Conservation (phyloP, 1,140 invertebrate genomes). For the Eufriesea mexicana region DNA sequence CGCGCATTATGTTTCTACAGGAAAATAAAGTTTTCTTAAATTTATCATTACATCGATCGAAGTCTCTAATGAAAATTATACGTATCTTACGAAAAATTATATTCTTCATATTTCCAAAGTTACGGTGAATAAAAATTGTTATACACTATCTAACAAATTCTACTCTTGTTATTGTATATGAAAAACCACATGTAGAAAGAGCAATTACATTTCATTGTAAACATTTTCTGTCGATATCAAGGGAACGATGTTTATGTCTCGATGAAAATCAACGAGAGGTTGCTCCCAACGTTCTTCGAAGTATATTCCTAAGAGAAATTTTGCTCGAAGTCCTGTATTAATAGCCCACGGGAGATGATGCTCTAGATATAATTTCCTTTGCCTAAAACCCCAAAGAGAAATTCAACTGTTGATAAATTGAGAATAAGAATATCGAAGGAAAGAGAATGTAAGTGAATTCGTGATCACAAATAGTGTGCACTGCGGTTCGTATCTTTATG, state of each 20-base stretch:
- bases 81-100: constrained; percentile 80
- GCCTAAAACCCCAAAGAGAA: constrained; percentile 83
- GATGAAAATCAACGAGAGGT: constrained; percentile 90
- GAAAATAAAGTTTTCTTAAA: constrained; percentile 32
- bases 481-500: not conserved
- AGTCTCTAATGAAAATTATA: constrained; percentile 80
- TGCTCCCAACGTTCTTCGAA: constrained; percentile 98
- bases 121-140: constrained; percentile 81
- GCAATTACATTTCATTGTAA: not conserved
- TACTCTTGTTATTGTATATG: not conserved
- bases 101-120: constrained; percentile 82
- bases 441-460: too few species aligned
- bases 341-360: constrained; percentile 95
- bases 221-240: not conserved
- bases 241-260: constrained; percentile 87
- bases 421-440: too few species aligned
- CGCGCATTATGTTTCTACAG: not conserved
- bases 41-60: constrained; percentile 70
- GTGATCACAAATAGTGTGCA: not conserved
- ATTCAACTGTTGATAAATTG: too few species aligned
- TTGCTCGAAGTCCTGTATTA: constrained; percentile 88
- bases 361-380: constrained; percentile 90
- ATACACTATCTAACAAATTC: constrained; percentile 73
- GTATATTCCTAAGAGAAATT: constrained; percentile 92
- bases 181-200: not conserved